Base-by-base conservation (phyloP, 1,140 invertebrate species). In the Brachionus rubens region DNA sequence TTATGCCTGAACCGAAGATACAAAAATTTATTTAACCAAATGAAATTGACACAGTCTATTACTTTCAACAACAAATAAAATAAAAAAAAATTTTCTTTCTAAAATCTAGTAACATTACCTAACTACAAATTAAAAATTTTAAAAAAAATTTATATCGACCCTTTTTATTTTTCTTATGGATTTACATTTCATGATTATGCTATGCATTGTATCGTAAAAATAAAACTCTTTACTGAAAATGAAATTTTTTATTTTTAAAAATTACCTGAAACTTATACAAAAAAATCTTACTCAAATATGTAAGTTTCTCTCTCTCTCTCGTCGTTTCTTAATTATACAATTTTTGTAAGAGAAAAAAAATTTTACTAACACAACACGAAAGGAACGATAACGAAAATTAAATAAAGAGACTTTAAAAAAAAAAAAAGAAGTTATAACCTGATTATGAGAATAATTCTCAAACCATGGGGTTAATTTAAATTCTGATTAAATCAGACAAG, bases 401-500 rank as follows among this genome's bases (percentile, higher is more conserved):
- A 59, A 59, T 19, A 59, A 59, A 59, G 30, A 36, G 19, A 59
- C 30, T 24, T 36, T 33, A 33, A 33, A 33, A 59, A 59, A 36
- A 33, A 5, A 12, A 59, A 59, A 59, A 36, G n/a, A n/a, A n/a
- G n/a, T n/a, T n/a, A n/a, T 36, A 59, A 59, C 30, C 30, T 36
- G 36, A 59, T 59, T 33, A n/a, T n/a, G n/a, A 36, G 36, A 59
- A 36, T 33, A 6, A 48, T n/a, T 30, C 33, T 36, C 4, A 36
- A 36, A 36, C 33, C 33, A 36, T 36, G 28, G 54, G 54, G 54
- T 59, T 59, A 59, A 30, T 59, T 33, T 59, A 59, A 30, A 36
- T 59, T 28, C 36, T 59, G 33, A 9, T 26, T 59, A 33, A 59
- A 59, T 59, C 54, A 59, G 54, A 59, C 54, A 59, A 59, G 54